phyloP scores from a whole-genome alignment of 2,113 vertebrate species.

The Phylloscopus trochiloides region DNA sequence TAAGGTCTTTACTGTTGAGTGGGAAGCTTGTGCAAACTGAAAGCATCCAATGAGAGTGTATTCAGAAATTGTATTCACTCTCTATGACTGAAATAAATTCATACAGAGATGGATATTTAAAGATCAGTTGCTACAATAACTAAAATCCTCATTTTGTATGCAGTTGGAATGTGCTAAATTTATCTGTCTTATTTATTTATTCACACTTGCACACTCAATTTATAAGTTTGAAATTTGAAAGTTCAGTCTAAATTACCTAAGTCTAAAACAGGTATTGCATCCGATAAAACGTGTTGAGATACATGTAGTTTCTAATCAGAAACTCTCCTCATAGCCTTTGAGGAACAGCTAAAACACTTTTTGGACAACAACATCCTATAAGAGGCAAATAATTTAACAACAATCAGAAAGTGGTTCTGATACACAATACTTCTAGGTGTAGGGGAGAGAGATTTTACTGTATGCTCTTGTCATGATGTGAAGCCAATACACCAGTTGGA shows the following conservation, averaged over 20 bases:
- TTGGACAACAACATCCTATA: background rate
- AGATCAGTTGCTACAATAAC: background rate
- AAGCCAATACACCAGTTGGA: background rate
- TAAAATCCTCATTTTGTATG: background rate
- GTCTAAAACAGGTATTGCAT: background rate
- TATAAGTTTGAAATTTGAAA: background rate
- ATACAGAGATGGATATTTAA: rapidly evolving
- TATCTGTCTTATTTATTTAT: background rate
- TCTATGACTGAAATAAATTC: background rate
- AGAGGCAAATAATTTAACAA: background rate
- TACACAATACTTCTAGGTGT: background rate
- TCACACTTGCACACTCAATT: background rate
- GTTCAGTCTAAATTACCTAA: background rate
- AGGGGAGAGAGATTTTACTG: background rate
- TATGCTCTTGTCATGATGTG: background rate
- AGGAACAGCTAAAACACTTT: background rate
- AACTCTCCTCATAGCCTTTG: background rate
- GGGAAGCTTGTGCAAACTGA: background rate
- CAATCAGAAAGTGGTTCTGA: background rate
- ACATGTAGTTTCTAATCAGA: background rate
- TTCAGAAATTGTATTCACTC: background rate
- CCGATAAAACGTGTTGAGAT: background rate
- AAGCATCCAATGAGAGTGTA: background rate
- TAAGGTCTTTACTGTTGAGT: background rate
- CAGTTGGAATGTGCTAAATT: background rate